Conservation (phyloP, 2,888 invertebrate genomes). For the Sinohyriopsis cumingii region DNA sequence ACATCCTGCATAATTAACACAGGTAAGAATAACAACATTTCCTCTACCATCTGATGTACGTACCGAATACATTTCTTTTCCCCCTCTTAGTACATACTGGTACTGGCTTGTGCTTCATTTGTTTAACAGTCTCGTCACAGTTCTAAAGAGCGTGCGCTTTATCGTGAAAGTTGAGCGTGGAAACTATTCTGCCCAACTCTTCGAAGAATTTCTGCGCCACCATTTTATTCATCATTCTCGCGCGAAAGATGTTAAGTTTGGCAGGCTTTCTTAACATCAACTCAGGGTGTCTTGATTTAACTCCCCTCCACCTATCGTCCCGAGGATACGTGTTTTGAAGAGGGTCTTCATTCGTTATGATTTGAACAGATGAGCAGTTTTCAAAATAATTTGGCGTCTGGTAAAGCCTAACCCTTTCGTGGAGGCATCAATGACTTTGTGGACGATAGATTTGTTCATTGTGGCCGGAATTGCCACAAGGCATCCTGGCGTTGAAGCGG, state of each 20-base stretch:
- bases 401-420: background rate
- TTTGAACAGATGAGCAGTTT: too few relatives aligned
- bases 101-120: background rate
- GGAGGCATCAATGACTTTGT: slow-evolving; percentile 3
- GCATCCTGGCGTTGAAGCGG: too few relatives aligned
- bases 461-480: background rate
- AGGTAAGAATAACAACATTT: background rate
- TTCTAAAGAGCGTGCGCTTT: background rate
- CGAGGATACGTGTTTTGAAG: too few relatives aligned
- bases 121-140: background rate
- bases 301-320: slow-evolving; percentile 1
- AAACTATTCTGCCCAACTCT: too few relatives aligned
- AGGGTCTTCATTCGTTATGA: too few relatives aligned
- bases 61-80: background rate
- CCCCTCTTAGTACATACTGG: background rate
- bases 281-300: background rate
- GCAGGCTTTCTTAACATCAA: background rate
- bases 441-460: background rate
- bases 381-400: too few relatives aligned
- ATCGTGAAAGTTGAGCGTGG: too few relatives aligned
- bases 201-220: too few relatives aligned
- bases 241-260: too few relatives aligned
- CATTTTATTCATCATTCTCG: too few relatives aligned
- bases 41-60: background rate
- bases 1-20: background rate